These are phyloP conservation scores for Elachura formosa DNA, from an alignment of 2,113 vertebrate genomes.

Conservation along the genomic window DNA sequence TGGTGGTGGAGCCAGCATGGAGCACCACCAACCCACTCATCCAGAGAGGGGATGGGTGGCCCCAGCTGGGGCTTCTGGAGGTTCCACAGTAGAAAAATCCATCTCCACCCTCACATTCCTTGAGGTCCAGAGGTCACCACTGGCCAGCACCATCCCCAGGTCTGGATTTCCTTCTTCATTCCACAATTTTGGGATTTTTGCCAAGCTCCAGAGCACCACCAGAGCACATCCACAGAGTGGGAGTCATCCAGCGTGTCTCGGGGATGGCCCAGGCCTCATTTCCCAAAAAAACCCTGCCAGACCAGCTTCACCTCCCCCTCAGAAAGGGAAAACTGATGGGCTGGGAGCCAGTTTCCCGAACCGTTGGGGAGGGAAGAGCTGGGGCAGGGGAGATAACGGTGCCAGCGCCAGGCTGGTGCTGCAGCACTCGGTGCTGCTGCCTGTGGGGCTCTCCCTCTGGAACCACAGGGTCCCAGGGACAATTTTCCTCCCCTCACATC, in stretches of 20 bases:
- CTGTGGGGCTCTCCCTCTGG: not conserved
- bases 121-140: rapidly evolving
- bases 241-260: rapidly evolving
- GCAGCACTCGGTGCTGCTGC: rapidly evolving
- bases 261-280: not conserved
- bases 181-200: not conserved
- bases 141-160: not conserved
- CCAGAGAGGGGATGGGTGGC: not conserved
- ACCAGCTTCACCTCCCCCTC: not conserved
- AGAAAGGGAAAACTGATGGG: not conserved
- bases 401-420: not conserved
- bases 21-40: not conserved
- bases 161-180: not conserved
- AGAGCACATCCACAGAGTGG: rapidly evolving
- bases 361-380: slow-evolving; percentile 50
- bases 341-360: not conserved
- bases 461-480: not conserved
- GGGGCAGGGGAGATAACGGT: slow-evolving; percentile 31
- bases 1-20: not conserved
- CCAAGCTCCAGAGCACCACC: not conserved
- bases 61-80: not conserved
- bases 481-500: not conserved
- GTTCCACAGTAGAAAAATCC: not conserved
- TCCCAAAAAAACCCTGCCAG: not conserved
- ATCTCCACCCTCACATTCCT: not conserved